Evolutionary conservation across 1,140 invertebrate genomes (phyloP), one percentile per base, ranked within the genome.

Genomic region (Lasioglossum albipes): DNA sequence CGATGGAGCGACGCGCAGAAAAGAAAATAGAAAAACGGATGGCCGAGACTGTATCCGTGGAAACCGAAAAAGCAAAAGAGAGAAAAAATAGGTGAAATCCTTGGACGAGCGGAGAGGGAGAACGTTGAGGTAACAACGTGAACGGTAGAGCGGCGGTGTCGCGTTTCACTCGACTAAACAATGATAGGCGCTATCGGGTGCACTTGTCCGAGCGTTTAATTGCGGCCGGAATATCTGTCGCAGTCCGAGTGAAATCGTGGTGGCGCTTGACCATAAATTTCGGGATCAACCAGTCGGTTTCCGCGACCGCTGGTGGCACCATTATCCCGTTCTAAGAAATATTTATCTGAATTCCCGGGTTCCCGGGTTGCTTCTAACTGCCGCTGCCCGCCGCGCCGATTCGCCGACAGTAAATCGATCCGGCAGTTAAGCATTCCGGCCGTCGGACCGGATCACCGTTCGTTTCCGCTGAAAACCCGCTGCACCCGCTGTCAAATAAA

Each of bases 251-350:
- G 27, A 65, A 65, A 65, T 65, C 62, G 62, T 18, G 22, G 27
- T 16, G 12, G 61, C 61, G 12, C 10, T 2, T 13, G 31, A 10
- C 31, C 62, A 41, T 65, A 65, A 65, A 65, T 65, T 65, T 20
- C 31, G 31, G 62, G 62, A 65, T 65, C 62, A 65, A 65, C 27
- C 31, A 7, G 62, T 64, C 61, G 27, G 31, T 36, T 65, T 65
- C 62, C 31, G 62, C 62, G 62, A 31, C 62, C 27, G 27, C 62
- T 10, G 5, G 22, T 31, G 61, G 10, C 61, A 31, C 61, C 31
- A 65, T 65, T 65, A 65, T 65, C 62, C 62, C 27, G 62, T 65
- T 65, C 62, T 31, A 41, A 65, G 62, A 65, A 65, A 65, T 65
- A 65, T 65, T 65, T 65, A 65, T 65, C 62, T 65, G 62, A 36